Conservation (phyloP, 2,888 invertebrate genomes). For the Phania funesta region DNA sequence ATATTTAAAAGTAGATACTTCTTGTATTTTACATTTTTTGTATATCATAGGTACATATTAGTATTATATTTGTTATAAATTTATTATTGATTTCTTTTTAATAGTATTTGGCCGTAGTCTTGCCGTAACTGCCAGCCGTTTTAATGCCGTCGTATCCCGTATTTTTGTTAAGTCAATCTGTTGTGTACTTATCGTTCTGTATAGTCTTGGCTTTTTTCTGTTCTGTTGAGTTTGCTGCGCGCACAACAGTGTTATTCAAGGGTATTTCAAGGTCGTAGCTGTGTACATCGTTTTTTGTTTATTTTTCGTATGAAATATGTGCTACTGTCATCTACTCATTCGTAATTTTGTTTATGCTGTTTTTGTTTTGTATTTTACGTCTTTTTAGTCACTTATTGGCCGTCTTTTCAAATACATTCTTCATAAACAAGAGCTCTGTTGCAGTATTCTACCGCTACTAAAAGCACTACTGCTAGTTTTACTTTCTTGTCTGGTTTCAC, state of each 20-base stretch:
- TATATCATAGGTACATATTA: not conserved
- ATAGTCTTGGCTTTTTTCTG: slow-evolving; percentile 62
- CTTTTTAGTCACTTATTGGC: slow-evolving; percentile 40
- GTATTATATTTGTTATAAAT: not conserved
- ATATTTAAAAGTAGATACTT: no score
- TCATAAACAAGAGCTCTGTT: not conserved
- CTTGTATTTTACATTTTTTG: slow-evolving; percentile 10
- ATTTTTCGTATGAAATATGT: slow-evolving; percentile 27
- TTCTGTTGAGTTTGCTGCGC: slow-evolving; percentile 72
- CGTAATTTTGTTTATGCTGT: slow-evolving; percentile 31
- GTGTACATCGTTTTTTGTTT: slow-evolving; percentile 15
- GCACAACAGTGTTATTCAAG: slow-evolving; percentile 80
- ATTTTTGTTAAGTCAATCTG: slow-evolving; percentile 51
- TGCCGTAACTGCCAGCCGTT: slow-evolving; percentile 52
- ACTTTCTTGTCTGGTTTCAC: not conserved
- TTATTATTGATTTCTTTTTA: not conserved
- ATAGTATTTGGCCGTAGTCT: slow-evolving; percentile 55
- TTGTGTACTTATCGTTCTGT: slow-evolving; percentile 58
- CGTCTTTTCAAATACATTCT: slow-evolving; percentile 24
- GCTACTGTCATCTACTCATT: slow-evolving; percentile 20
- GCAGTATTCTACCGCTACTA: not conserved
- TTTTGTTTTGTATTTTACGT: slow-evolving; percentile 27
- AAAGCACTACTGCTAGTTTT: not conserved
- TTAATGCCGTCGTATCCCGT: slow-evolving; percentile 58
- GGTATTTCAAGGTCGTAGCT: slow-evolving; percentile 80